Conservation (phyloP, 2,797 vertebrate species). For the Mycteria americana region DNA sequence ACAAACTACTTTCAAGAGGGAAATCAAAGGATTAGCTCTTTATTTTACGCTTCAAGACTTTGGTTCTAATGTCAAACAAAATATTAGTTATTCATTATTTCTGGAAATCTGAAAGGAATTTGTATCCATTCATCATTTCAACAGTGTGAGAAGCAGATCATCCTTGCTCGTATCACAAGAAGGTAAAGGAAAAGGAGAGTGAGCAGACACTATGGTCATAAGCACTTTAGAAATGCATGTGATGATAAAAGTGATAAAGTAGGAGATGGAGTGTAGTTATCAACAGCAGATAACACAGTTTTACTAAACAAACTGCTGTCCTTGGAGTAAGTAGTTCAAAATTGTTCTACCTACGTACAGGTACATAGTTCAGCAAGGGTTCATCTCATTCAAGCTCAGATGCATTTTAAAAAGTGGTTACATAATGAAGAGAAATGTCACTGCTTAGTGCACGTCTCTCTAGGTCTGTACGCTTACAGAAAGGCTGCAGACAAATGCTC, state of each 20-base stretch:
- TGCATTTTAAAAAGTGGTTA: conserved; percentile 14
- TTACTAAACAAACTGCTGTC: background rate
- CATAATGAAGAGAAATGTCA: conserved; percentile 9
- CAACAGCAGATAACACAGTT: background rate
- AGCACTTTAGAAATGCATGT: background rate
- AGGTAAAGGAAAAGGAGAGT: background rate
- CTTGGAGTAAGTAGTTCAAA: background rate
- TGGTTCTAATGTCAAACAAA: background rate
- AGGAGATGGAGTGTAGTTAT: background rate
- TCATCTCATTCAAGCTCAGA: background rate
- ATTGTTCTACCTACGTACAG: background rate
- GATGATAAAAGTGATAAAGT: background rate
- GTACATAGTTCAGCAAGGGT: conserved; percentile 7
- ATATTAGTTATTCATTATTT: background rate
- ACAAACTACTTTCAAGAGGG: background rate
- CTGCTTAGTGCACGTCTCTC: background rate
- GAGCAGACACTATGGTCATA: background rate
- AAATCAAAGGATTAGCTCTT: background rate
- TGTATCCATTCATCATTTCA: background rate
- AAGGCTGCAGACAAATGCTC: conserved; percentile 7
- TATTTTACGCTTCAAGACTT: background rate
- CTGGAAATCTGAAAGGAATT: background rate
- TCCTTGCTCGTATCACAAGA: background rate
- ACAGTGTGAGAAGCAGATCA: background rate
- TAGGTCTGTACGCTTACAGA: background rate